Percentiles rank a stretch among this genome's conserved stretches.
Evolutionary conservation across 2,888 invertebrate species (phyloP).

Genomic region (Tetragonisca angustula): DNA sequence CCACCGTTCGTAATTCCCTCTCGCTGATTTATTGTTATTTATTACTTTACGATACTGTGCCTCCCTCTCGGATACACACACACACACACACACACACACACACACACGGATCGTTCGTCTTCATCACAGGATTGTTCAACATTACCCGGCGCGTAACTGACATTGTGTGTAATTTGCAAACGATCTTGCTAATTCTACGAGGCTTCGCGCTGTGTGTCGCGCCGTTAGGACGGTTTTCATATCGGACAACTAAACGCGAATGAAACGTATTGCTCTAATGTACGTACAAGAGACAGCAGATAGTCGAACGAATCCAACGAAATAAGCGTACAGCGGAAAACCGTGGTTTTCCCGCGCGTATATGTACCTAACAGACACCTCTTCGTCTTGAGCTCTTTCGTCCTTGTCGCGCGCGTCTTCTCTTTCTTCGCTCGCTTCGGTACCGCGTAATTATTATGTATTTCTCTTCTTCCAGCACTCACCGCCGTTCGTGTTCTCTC

Average conservation of each 20-base stretch:
- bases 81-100: neutral
- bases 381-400: neutral
- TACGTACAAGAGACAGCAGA: neutral
- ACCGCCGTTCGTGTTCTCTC: slow-evolving; percentile 16
- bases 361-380: neutral
- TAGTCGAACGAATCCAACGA: slow-evolving; percentile 10
- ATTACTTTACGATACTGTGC: neutral
- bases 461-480: neutral
- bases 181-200: slow-evolving; percentile 10
- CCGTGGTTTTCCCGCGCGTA: neutral
- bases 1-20: no score
- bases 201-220: neutral
- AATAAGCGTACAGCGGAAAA: slow-evolving; percentile 29
- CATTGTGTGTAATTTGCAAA: neutral
- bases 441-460: neutral
- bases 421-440: neutral
- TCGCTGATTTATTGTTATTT: no score
- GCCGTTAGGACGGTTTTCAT: slow-evolving; percentile 45
- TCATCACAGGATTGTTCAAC: neutral
- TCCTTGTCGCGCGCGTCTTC: neutral
- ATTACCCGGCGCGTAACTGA: neutral
- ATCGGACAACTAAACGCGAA: slow-evolving; percentile 23
- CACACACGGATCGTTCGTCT: neutral
- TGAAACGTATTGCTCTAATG: neutral
- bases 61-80: neutral